Evolutionary conservation across 2,797 vertebrate species (phyloP), one percentile per base, ranked within the genome.

Genomic region (Fistularia commersonii): DNA sequence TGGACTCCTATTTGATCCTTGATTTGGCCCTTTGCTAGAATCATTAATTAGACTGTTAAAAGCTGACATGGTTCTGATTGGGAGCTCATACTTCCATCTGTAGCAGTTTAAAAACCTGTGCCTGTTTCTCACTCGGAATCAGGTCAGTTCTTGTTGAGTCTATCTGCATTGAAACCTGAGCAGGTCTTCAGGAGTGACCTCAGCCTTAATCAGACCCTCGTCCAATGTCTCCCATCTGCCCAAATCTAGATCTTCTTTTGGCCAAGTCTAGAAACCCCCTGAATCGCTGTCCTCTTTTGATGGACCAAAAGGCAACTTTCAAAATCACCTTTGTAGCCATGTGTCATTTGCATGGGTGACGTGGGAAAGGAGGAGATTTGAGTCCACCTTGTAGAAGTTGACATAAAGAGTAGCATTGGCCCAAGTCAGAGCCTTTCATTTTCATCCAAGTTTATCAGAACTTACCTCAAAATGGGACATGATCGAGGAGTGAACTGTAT

Each of bases 131-230:
- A 11, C 52, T 46, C 50, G 48, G 44, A 72, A 71, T 79, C 54
- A 52, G 52, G 45, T 69, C 69, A 69, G 44, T 45, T 64, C 71
- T 73, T 57, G 57, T 76, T 76, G 55, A 66, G 62, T 60, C 75
- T 73, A 81, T 82, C 79, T 80, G 76, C 42, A 37, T 1, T 57
- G 77, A 84, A 85, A 83, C 73, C 48, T 54, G 80, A 84, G 59
- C 56, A 33, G 62, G n/a, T 52, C 49, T 66, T 54, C 34, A 47
- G 53, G 48, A 34, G 3, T 38, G 62, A 66, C 65, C 62, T 67
- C 48, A 6, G 47, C 48, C 45, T 68, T 57, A 54, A 57, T 46
- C 44, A 53, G 66, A 76, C 72, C 76, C 61, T 46, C 54, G 50
- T 10, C 47, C 49, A 42, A 83, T 64, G 54, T 80, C 57, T 69